Conservation (phyloP, 2,797 vertebrate genomes). For the Pseudochromis fuscus region DNA sequence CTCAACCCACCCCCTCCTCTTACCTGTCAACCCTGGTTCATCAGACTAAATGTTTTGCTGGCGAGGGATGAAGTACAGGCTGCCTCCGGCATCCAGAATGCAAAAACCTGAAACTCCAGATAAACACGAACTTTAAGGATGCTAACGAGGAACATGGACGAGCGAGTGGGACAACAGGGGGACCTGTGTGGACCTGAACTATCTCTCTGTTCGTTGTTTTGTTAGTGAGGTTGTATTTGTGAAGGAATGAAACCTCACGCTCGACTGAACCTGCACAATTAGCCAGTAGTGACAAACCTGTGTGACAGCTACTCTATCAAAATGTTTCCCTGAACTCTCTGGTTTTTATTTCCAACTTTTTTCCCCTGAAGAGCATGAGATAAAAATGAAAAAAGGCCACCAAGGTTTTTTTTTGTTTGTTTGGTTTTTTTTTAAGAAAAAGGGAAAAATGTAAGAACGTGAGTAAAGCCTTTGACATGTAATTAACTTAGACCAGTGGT, state of each 20-base stretch:
- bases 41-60: constrained; percentile 47
- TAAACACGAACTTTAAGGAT: constrained; percentile 49
- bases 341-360: constrained; percentile 7
- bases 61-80: constrained; percentile 16
- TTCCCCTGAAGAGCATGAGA: constrained; percentile 6
- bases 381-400: constrained; percentile 16
- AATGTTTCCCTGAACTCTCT: not conserved
- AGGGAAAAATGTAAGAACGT: constrained; percentile 29
- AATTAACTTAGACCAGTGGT: constrained; percentile 54
- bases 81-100: constrained; percentile 59
- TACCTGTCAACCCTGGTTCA: constrained; percentile 25
- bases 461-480: constrained; percentile 29
- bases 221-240: constrained; percentile 41
- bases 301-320: constrained; percentile 8
- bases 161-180: constrained; percentile 28
- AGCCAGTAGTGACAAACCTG: constrained; percentile 37
- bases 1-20: not conserved
- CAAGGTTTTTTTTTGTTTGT: not conserved
- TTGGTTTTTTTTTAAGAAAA: constrained; percentile 10
- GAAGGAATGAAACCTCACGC: constrained; percentile 31
- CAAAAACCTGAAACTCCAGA: constrained; percentile 60
- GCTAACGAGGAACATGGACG: constrained; percentile 41
- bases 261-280: constrained; percentile 72
- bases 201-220: constrained; percentile 39
- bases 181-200: constrained; percentile 47